Conservation (phyloP, 2,113 vertebrate genomes). For the Amphilophus citrinellus region DNA sequence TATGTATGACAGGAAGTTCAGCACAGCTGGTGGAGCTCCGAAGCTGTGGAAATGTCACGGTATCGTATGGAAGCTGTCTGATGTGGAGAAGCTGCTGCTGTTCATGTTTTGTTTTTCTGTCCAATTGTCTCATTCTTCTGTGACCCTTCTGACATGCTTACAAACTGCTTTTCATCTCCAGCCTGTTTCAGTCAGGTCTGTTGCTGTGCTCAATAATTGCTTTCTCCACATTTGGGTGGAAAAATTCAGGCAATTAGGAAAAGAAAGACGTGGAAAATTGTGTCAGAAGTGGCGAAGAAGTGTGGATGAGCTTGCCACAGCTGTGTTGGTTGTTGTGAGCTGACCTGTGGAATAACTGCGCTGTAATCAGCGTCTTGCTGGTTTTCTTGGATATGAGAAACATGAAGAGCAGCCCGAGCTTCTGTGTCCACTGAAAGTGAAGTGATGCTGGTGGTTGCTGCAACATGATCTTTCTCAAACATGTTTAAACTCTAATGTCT, state of each 20-base stretch:
- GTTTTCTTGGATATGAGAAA: neutral
- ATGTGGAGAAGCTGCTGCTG: too few species aligned
- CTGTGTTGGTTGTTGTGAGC: neutral
- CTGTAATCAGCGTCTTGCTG: neutral
- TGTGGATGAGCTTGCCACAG: neutral
- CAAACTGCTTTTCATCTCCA: neutral
- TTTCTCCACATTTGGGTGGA: neutral
- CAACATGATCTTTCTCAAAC: too few species aligned
- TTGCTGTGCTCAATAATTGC: neutral
- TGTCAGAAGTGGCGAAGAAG: neutral
- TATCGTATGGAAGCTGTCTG: too few species aligned
- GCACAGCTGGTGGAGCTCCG: neutral
- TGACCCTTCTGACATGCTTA: neutral
- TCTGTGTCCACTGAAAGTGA: too few species aligned
- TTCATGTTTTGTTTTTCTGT: too few species aligned
- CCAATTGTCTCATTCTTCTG: neutral
- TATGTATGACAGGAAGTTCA: neutral
- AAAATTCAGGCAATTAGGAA: neutral
- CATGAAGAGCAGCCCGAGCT: too few species aligned
- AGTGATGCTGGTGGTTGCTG: too few species aligned
- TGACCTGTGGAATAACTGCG: neutral
- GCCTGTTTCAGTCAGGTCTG: neutral
- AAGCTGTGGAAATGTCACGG: too few species aligned
- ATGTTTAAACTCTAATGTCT: neutral
- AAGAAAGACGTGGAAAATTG: neutral